These are phyloP conservation scores for Cinara cedri DNA, from an alignment of 2,888 invertebrate genomes.

Conservation along the genomic window DNA sequence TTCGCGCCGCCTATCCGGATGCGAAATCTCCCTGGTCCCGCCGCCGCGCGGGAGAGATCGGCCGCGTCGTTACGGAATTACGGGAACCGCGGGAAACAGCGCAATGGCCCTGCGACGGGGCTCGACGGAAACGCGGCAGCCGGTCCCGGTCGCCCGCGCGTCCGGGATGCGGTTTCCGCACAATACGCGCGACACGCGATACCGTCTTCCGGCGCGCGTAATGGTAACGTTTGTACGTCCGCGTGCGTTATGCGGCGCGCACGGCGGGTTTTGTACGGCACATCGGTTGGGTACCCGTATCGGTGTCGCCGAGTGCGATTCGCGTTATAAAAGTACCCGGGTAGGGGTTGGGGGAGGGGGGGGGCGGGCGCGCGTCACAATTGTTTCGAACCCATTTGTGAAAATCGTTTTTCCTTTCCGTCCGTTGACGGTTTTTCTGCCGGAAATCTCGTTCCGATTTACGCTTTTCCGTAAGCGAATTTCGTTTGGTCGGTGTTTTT, in stretches of 20 bases:
- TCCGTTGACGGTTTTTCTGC: too few species aligned
- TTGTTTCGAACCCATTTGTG: too few species aligned
- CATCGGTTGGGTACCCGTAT: slow-evolving; percentile 16
- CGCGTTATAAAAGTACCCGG: too few species aligned
- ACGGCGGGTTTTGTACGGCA: background rate
- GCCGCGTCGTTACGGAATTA: background rate
- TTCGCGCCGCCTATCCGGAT: too few species aligned
- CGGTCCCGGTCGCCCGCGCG: slow-evolving; percentile 7
- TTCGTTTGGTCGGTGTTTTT: too few species aligned
- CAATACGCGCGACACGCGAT: slow-evolving; percentile 51
- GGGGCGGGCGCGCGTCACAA: too few species aligned
- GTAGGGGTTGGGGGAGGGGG: too few species aligned
- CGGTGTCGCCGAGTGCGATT: too few species aligned
- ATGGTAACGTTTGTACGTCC: background rate
- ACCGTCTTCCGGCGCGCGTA: slow-evolving; percentile 46
- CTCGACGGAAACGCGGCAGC: slow-evolving; percentile 50
- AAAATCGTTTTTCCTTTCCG: too few species aligned
- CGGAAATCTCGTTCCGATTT: too few species aligned
- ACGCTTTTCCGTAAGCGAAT: too few species aligned
- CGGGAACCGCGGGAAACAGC: slow-evolving; percentile 29
- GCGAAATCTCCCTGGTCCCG: background rate
- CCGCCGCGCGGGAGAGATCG: background rate
- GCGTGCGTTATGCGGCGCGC: too few species aligned
- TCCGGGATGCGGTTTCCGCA: slow-evolving; percentile 56
- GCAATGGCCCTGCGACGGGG: background rate